A percentile compares a stretch with the other conserved stretches of the same genome.
phyloP scores from a whole-genome alignment of 2,888 invertebrate species.

The Metallyticus violacea region DNA sequence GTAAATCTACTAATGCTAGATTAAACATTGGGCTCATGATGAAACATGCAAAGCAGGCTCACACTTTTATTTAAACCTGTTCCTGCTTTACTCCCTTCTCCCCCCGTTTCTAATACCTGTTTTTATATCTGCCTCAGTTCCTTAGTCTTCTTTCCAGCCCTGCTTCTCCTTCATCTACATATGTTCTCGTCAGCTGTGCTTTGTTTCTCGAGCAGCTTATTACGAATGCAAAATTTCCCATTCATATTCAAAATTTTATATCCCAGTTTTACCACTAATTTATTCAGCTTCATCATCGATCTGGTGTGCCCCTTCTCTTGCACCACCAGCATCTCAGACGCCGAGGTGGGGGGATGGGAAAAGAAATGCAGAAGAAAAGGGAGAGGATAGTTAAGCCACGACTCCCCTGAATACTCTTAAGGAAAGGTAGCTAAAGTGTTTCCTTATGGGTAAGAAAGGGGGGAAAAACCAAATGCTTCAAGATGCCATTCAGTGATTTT shows the following conservation, averaged over 20 bases:
- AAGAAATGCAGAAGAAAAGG: background rate
- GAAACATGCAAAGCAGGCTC: background rate
- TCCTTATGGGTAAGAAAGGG: background rate
- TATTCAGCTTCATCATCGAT: slow-evolving; percentile 54
- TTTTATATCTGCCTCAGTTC: slow-evolving; percentile 36
- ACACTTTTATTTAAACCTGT: background rate
- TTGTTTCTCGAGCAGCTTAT: slow-evolving; percentile 67
- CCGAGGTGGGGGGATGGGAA: background rate
- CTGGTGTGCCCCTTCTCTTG: slow-evolving; percentile 17
- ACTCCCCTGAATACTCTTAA: background rate
- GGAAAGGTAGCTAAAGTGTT: background rate
- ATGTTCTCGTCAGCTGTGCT: slow-evolving; percentile 58
- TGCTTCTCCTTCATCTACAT: slow-evolving; percentile 53
- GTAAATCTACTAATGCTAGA: no score
- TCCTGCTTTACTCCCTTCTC: slow-evolving; percentile 15
- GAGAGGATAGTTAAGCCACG: slow-evolving; percentile 1
- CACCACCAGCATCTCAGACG: background rate
- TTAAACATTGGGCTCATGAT: no score
- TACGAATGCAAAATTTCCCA: slow-evolving; percentile 83
- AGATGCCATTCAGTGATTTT: no score
- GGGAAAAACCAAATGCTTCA: no score
- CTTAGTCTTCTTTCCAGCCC: slow-evolving; percentile 40
- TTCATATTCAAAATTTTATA: slow-evolving; percentile 90
- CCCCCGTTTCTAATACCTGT: slow-evolving; percentile 33
- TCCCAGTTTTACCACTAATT: slow-evolving; percentile 71